phyloP scores from a whole-genome alignment of 2,113 vertebrate genomes.

The Galbula dea region DNA sequence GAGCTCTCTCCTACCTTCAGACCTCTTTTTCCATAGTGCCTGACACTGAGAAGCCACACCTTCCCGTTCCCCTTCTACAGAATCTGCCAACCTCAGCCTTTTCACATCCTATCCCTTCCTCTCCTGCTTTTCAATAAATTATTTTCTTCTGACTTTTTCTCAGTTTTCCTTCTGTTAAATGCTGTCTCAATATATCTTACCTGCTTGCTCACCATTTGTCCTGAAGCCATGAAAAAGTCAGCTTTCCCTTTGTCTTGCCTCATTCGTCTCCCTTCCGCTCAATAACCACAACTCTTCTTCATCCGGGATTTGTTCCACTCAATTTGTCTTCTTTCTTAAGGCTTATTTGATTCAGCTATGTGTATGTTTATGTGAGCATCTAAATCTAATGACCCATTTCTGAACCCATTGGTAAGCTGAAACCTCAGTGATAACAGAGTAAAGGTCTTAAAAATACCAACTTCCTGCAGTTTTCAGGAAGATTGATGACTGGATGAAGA shows the following conservation, averaged over 20 bases:
- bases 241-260: constrained; percentile 27
- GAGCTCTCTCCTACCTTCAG: neutral
- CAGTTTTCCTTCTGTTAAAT: neutral
- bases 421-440: neutral
- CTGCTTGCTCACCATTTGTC: constrained; percentile 1
- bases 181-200: neutral
- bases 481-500: neutral
- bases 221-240: constrained; percentile 24
- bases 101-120: neutral
- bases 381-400: constrained; percentile 39
- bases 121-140: neutral
- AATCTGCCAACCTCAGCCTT: neutral
- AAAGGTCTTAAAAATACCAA: neutral
- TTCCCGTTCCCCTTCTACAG: neutral
- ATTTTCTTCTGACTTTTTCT: neutral
- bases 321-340: constrained; percentile 52
- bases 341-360: constrained; percentile 42
- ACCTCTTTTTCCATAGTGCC: neutral
- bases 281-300: constrained; percentile 16
- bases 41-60: neutral
- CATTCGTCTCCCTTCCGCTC: constrained; percentile 50
- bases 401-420: constrained; percentile 21
- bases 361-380: constrained; percentile 33
- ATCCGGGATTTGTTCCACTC: constrained; percentile 37
- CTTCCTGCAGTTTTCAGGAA: neutral